Conservation (phyloP, 2,888 invertebrate genomes). For the Atethmia centrago region DNA sequence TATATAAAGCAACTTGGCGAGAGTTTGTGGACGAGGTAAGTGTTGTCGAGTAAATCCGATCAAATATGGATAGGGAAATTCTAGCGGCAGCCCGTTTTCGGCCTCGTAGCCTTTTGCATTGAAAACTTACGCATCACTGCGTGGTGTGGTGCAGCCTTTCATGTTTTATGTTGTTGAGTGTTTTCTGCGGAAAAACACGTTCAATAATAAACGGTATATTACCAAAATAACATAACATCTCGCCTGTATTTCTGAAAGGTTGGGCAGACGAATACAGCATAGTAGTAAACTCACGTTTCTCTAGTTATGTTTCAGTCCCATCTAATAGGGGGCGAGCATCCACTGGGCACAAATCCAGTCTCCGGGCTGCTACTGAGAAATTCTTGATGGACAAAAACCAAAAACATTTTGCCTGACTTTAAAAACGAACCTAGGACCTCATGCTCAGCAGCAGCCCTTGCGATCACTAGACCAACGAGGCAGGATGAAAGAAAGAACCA, state of each 20-base stretch:
- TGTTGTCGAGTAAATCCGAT: constrained; percentile 82
- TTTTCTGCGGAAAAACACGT: constrained; percentile 29
- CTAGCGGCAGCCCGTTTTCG: constrained; percentile 72
- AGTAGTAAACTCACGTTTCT: neutral
- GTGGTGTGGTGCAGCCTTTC: constrained; percentile 61
- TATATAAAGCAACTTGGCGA: constrained; percentile 73
- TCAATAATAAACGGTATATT: constrained; percentile 6
- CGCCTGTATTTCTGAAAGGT: neutral
- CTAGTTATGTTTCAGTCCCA: neutral
- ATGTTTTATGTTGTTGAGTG: constrained; percentile 55
- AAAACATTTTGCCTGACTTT: neutral
- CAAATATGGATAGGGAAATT: constrained; percentile 82
- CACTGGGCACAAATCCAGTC: too few relatives aligned
- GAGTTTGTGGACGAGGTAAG: constrained; percentile 76
- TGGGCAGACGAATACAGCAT: neutral
- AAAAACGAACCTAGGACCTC: neutral
- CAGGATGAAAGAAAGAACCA: neutral
- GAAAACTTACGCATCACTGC: constrained; percentile 73
- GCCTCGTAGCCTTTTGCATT: constrained; percentile 74
- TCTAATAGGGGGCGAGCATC: neutral
- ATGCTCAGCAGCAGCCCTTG: neutral
- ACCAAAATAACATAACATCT: neutral
- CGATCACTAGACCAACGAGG: neutral
- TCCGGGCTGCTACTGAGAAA: fast-evolving
- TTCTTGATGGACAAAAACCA: neutral